phyloP scores from a whole-genome alignment of 2,888 invertebrate species.

The Leptopilina syphax region DNA sequence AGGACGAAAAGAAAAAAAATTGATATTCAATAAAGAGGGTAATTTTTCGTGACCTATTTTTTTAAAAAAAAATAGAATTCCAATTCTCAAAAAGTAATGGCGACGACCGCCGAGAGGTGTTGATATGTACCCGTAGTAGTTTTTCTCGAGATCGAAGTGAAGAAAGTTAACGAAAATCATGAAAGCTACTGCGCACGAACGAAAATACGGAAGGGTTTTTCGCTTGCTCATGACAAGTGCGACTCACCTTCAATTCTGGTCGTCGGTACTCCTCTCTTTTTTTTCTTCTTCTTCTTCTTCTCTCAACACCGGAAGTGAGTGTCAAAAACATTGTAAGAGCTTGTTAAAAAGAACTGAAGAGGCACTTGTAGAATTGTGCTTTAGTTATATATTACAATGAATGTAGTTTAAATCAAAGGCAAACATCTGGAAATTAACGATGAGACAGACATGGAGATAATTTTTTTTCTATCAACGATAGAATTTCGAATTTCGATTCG shows the following conservation, averaged over 20 bases:
- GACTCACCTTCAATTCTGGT: conserved; percentile 15
- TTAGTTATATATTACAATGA: background rate
- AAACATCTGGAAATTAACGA: background rate
- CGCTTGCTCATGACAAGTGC: conserved; percentile 10
- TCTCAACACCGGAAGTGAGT: conserved; percentile 12
- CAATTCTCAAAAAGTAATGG: conserved; percentile 15
- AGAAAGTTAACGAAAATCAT: conserved; percentile 36
- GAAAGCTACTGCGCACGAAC: conserved; percentile 40
- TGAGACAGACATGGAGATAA: background rate
- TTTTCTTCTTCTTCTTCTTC: no score
- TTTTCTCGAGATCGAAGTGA: conserved; percentile 34
- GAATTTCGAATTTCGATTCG: background rate
- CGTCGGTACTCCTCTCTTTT: background rate
- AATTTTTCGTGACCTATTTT: background rate
- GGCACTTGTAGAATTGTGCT: background rate
- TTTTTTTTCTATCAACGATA: background rate
- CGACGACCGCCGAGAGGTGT: conserved; percentile 29
- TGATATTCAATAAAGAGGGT: background rate
- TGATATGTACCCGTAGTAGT: conserved; percentile 31
- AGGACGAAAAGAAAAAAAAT: background rate
- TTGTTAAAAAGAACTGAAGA: conserved; percentile 3
- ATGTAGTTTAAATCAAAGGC: background rate
- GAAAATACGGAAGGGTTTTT: conserved; percentile 25
- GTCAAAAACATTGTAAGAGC: conserved; percentile 1
- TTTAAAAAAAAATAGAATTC: background rate